A percentile compares a stretch with the other conserved stretches of the same genome.
These are phyloP conservation scores for Quadroppia sp. DNA, from an alignment of 2,888 invertebrate genomes.

Conservation along the genomic window DNA sequence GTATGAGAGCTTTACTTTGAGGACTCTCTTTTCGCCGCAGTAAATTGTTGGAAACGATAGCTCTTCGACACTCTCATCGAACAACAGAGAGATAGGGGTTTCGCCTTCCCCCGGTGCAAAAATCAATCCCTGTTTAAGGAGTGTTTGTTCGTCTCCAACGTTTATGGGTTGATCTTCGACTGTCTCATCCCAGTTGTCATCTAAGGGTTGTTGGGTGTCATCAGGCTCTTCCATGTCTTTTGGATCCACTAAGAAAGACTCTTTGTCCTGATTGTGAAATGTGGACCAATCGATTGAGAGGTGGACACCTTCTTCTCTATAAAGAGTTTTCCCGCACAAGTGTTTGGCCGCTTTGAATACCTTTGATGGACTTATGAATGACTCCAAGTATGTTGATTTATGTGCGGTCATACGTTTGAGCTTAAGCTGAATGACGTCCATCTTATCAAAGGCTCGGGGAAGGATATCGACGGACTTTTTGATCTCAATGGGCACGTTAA, in stretches of 20 bases:
- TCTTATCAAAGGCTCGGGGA: background rate
- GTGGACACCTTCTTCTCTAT: background rate
- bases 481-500: conserved; percentile 49
- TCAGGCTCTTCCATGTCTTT: conserved; percentile 45
- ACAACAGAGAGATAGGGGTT: conserved; percentile 48
- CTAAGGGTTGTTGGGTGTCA: too few species aligned
- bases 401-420: background rate
- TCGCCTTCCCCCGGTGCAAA: conserved; percentile 50
- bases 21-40: background rate
- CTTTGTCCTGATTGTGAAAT: background rate
- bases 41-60: conserved; percentile 1
- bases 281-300: background rate
- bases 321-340: background rate
- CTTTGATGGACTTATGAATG: background rate
- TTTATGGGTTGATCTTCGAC: conserved; percentile 43
- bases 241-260: too few species aligned
- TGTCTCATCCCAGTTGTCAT: conserved; percentile 50
- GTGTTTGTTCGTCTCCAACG: conserved; percentile 40
- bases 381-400: background rate
- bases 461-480: background rate
- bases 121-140: background rate
- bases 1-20: background rate
- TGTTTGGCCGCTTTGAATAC: background rate
- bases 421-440: background rate
- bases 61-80: conserved; percentile 48